These are phyloP conservation scores for Meliscaeva auricollis DNA, from an alignment of 2,888 invertebrate genomes.

Conservation along the genomic window DNA sequence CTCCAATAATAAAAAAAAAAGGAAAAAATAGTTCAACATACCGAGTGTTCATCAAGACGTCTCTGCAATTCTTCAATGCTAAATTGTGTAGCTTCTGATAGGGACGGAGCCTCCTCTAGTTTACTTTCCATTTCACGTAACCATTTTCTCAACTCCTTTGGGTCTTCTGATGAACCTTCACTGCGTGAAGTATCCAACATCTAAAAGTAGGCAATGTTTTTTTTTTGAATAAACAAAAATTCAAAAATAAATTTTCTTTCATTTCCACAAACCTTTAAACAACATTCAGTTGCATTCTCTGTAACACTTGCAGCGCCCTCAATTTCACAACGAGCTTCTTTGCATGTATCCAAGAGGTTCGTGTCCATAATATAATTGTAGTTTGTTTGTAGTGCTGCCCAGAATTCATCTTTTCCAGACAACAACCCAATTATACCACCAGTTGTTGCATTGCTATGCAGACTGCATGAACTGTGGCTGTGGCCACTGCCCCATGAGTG, in stretches of 20 bases:
- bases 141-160: slow-evolving; percentile 90
- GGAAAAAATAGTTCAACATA: slow-evolving; percentile 84
- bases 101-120: slow-evolving; percentile 88
- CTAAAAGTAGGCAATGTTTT: slow-evolving; percentile 78
- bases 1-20: background rate
- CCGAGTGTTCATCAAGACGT: slow-evolving; percentile 93
- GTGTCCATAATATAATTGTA: slow-evolving; percentile 98
- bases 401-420: slow-evolving; percentile 92
- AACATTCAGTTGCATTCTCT: slow-evolving; percentile 79
- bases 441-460: slow-evolving; percentile 83
- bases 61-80: slow-evolving; percentile 90
- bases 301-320: slow-evolving; percentile 80
- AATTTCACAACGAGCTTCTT: slow-evolving; percentile 85
- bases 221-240: slow-evolving; percentile 24
- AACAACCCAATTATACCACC: slow-evolving; percentile 80
- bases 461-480: slow-evolving; percentile 87
- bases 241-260: too few relatives aligned
- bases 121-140: slow-evolving; percentile 93
- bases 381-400: slow-evolving; percentile 95
- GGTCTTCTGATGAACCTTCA: slow-evolving; percentile 82
- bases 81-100: slow-evolving; percentile 89
- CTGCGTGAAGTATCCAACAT: slow-evolving; percentile 80
- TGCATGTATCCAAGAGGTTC: slow-evolving; percentile 95
- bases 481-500: slow-evolving; percentile 91
- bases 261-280: slow-evolving; percentile 81